Evolutionary conservation across 2,888 invertebrate genomes (phyloP).

Genomic region (Drosophila pegasa): DNA sequence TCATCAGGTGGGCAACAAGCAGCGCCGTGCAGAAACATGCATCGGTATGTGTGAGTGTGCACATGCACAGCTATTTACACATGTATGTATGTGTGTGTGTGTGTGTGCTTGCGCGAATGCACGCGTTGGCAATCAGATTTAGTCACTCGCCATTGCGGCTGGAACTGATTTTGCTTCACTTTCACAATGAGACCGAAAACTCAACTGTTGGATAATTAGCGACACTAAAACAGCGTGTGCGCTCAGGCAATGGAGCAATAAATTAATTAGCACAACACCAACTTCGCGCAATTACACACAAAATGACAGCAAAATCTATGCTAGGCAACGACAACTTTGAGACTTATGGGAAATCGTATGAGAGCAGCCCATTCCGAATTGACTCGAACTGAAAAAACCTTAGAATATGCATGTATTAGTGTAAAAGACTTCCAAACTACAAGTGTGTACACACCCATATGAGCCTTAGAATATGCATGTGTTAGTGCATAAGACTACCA

Average conservation of each 20-base stretch:
- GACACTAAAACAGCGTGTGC: conserved; percentile 62
- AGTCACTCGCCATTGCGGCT: conserved; percentile 40
- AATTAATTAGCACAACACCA: conserved; percentile 59
- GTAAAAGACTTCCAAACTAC: too few relatives aligned
- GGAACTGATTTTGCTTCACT: conserved; percentile 54
- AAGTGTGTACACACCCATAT: neutral
- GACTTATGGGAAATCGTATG: conserved; percentile 4
- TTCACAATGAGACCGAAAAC: conserved; percentile 68
- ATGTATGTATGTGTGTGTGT: neutral
- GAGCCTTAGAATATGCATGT: neutral
- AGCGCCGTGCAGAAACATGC: conserved; percentile 30
- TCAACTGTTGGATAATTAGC: conserved; percentile 67
- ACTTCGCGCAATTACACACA: conserved; percentile 45
- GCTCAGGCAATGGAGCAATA: conserved; percentile 62
- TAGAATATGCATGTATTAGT: neutral
- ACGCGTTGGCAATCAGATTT: conserved; percentile 51
- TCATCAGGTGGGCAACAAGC: conserved; percentile 48
- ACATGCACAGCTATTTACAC: conserved; percentile 1
- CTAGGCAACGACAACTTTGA: neutral
- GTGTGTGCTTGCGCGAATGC: conserved; percentile 17
- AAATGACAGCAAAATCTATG: conserved; percentile 18
- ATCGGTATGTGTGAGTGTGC: neutral
- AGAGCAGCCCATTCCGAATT: neutral
- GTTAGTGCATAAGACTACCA: neutral
- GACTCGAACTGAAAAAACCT: neutral